These are phyloP conservation scores for Atlantisia rogersi DNA, from an alignment of 2,113 vertebrate species.

Conservation along the genomic window DNA sequence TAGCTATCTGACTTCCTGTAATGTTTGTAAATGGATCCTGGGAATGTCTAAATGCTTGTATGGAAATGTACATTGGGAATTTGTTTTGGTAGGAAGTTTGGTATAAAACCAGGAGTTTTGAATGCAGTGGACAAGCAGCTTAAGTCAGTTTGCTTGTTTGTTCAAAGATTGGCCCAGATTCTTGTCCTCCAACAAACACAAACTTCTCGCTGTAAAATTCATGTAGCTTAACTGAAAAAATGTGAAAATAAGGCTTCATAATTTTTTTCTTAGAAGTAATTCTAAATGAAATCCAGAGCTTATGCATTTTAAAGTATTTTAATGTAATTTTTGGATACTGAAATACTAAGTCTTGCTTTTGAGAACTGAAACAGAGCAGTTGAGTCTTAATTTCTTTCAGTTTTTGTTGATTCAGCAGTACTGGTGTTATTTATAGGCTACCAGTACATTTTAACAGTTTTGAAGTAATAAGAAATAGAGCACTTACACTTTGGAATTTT, in stretches of 20 bases:
- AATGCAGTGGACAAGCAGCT: neutral
- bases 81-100: neutral
- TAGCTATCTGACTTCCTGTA: neutral
- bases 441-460: neutral
- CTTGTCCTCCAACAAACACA: neutral
- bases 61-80: neutral
- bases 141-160: neutral
- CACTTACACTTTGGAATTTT: neutral
- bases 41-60: neutral
- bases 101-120: neutral
- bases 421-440: constrained; percentile 8
- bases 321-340: neutral
- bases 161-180: neutral
- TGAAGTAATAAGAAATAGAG: neutral
- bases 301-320: neutral
- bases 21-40: neutral
- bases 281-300: neutral
- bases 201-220: neutral
- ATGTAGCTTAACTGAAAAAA: neutral
- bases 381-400: neutral
- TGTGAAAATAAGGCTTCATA: neutral
- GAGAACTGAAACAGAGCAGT: neutral
- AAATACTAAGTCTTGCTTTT: neutral
- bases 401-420: constrained; percentile 5
- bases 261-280: neutral